A percentile compares a stretch with the other conserved stretches of the same genome.
These are phyloP conservation scores for Phylloscopus collybita DNA, from an alignment of 2,797 vertebrate species.

Conservation along the genomic window DNA sequence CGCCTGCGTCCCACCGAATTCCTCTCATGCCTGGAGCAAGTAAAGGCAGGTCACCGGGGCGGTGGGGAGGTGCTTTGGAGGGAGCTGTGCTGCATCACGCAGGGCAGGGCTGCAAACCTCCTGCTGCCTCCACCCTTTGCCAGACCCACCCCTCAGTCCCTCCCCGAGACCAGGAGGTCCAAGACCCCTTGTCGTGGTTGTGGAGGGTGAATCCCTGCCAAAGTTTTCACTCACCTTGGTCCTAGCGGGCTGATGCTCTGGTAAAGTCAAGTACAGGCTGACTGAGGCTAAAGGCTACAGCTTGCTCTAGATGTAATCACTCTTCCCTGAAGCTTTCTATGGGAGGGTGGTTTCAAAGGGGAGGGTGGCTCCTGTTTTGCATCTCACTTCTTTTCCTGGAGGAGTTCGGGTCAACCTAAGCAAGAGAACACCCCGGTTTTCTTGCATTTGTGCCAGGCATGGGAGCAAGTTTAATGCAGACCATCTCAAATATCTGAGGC, in stretches of 20 bases:
- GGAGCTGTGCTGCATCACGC: neutral
- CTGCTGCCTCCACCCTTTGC: neutral
- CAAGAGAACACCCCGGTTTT: neutral
- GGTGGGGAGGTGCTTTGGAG: neutral
- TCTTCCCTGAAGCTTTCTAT: conserved; percentile 28
- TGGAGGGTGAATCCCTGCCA: fast-evolving
- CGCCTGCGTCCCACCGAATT: neutral
- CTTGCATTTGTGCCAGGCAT: fast-evolving
- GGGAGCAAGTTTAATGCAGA: neutral
- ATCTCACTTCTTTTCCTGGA: neutral
- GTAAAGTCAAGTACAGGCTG: neutral
- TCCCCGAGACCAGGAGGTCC: neutral
- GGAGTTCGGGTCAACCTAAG: neutral
- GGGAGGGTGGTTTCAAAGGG: conserved; percentile 6
- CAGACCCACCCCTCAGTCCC: fast-evolving
- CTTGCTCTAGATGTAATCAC: neutral
- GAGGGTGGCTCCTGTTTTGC: conserved; percentile 41
- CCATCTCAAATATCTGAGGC: neutral
- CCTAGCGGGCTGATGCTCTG: neutral
- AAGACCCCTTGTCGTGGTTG: fast-evolving
- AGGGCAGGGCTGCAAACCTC: neutral
- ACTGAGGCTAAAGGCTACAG: neutral
- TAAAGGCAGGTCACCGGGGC: neutral
- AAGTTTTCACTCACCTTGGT: neutral
- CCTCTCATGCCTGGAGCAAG: conserved; percentile 2